These are phyloP conservation scores for Harlomillsia oculata DNA, from an alignment of 1,140 invertebrate species.

Conservation along the genomic window DNA sequence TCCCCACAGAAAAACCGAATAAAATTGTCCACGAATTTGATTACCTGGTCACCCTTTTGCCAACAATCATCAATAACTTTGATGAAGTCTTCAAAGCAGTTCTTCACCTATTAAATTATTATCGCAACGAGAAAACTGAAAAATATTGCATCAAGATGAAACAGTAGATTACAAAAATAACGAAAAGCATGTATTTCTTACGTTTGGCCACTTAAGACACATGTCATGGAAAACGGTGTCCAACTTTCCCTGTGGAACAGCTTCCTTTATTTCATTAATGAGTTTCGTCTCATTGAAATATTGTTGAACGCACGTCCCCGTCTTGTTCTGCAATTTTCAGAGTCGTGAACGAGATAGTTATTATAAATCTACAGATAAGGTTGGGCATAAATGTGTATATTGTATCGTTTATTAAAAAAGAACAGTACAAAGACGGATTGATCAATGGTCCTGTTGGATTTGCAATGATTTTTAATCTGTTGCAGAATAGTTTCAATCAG, in stretches of 20 bases:
- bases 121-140: too few relatives aligned
- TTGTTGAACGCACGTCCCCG: neutral
- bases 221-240: constrained; percentile 17
- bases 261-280: constrained; percentile 13
- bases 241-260: constrained; percentile 17
- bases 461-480: constrained; percentile 22
- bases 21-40: constrained; percentile 15
- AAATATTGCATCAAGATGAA: too few relatives aligned
- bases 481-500: constrained; percentile 15
- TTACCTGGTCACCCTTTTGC: constrained; percentile 25
- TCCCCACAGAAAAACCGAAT: constrained; percentile 29
- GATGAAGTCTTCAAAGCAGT: constrained; percentile 10
- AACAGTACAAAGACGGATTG: constrained; percentile 10
- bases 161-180: too few relatives aligned
- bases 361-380: neutral
- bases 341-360: neutral
- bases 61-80: constrained; percentile 26
- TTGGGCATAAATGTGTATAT: neutral
- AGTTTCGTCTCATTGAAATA: constrained; percentile 18
- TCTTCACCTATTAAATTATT: constrained; percentile 1
- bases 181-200: too few relatives aligned
- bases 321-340: neutral
- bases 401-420: neutral
- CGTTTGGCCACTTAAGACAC: constrained; percentile 25
- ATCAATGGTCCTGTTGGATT: constrained; percentile 17